Conservation (phyloP, 2,113 vertebrate genomes). For the Craseonycteris thonglongyai region DNA sequence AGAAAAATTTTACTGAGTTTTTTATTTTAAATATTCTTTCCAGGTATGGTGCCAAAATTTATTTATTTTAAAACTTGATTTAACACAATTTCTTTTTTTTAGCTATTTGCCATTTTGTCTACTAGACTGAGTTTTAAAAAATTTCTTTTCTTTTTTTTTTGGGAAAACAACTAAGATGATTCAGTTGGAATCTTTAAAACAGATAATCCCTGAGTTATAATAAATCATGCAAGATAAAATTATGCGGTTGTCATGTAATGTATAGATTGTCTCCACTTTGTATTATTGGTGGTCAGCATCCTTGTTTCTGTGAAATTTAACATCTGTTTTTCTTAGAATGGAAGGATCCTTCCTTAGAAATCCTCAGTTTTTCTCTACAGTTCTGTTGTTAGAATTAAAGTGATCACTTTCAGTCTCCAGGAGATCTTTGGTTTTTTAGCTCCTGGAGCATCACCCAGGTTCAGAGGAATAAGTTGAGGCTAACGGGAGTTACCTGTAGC, state of each 20-base stretch:
- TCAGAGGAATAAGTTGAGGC: background rate
- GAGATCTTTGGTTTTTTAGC: background rate
- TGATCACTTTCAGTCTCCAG: background rate
- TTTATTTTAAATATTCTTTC: background rate
- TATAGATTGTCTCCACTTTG: background rate
- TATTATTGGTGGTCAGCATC: background rate
- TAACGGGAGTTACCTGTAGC: background rate
- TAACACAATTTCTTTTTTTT: background rate
- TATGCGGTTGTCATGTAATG: background rate
- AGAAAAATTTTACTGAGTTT: background rate
- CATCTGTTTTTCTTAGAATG: background rate
- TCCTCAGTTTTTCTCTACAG: background rate
- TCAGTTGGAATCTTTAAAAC: slow-evolving; percentile 6
- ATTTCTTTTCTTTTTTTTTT: background rate
- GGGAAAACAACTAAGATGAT: background rate
- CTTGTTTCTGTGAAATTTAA: background rate
- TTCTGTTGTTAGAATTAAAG: background rate
- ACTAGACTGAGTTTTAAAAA: background rate
- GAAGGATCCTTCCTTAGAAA: background rate
- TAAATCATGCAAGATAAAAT: background rate
- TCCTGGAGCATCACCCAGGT: background rate
- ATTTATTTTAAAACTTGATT: slow-evolving; percentile 21
- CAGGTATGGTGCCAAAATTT: background rate
- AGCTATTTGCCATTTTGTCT: background rate
- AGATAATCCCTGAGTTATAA: background rate